Base-by-base conservation (phyloP, 2,113 vertebrate species). In the Podilymbus podiceps region DNA sequence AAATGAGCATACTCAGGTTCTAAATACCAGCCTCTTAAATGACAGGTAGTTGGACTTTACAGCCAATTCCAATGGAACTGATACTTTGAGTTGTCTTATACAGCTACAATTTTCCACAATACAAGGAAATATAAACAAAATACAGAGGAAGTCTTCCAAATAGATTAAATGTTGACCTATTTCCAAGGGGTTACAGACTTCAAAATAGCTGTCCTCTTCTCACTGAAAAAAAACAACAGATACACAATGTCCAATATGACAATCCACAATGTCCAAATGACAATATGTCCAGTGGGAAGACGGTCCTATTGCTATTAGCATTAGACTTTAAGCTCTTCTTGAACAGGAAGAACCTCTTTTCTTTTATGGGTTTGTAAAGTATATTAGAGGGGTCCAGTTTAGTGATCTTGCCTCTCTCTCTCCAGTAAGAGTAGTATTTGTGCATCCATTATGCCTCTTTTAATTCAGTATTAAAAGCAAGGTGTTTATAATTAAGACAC, bases 401-500 rank as follows among this genome's bases (percentile, higher is more conserved):
- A 31, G 46, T 14, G 9, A 91, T 85, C 53, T 62, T 74, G 25
- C 16, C 38, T 55, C 31, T 52, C 44, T 46, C 22, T 22, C 55
- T 75, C 52, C 40, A 52, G 11, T 33, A 25, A 44, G 1, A 55
- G 13, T 1, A 4, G 17, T 35, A 47, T 28, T 76, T 1, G 0
- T 40, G 25, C 9, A 5, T 46, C 60, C 9, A 17, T 49, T 74
- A 79, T 60, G 15, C 22, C 21, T 49, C 44, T n/a, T 80, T 78
- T 58, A 62, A 89, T 15, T 40, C 31, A 82, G 53, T 47, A 50
- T 85, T 87, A 89, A 92, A 95, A 17, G 2, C 22, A 76, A 60
- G 38, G 12, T 95, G 35, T 44, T 88, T 76, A 25, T 68, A 96
- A 92, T 92, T 82, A 89, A 85, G 73, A 79, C 30, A 60, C 6